Base-by-base conservation (phyloP, 2,888 invertebrate species). In the Cephonodes hylas region DNA sequence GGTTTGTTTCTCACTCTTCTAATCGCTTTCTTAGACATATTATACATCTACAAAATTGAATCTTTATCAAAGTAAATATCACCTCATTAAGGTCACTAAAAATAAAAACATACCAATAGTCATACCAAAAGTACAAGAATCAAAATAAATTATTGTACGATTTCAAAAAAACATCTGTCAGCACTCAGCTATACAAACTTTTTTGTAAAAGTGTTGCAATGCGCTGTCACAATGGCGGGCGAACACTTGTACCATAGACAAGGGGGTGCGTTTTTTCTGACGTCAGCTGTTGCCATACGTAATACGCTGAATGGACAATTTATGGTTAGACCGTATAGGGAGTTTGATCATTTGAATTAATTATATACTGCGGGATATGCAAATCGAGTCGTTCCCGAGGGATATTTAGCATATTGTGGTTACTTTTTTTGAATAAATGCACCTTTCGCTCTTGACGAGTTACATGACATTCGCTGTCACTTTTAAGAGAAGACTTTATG, bases 221-320 rank as follows among this genome's bases (percentile, higher is more conserved):
- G 63, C 63, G 56, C 53, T 59, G 56, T 45, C 63, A 65, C 60
- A 67, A 72, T 72, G 65, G 71, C 66, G 59, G 63, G 64, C 61
- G 20, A 64, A 76, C 70, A 73, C 76, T 74, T 18, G 46, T 69
- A 65, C 72, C 72, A 72, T 77, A 80, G 77, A 80, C 71, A 80
- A 80, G 78, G n/a, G 81, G 86, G 86, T 76, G 70, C 23, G 64
- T 71, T 83, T 86, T 77, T 86, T 84, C 70, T 75, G 60, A 45
- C 79, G 85, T 88, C 91, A 91, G 91, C 89, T 91, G 91, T 87
- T 88, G 76, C 73, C 64, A 70, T 66, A 65, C 67, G 75, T 73
- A 79, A 79, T 75, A 72, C 70, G 68, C 66, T 70, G 73, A 74
- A 74, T 80, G 48, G 60, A 13, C 42, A 48, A 38, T 48, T 42